Evolutionary conservation across 92 coral and sea anemone species (phyloP).

Genomic region (Meandrina meandrites): DNA sequence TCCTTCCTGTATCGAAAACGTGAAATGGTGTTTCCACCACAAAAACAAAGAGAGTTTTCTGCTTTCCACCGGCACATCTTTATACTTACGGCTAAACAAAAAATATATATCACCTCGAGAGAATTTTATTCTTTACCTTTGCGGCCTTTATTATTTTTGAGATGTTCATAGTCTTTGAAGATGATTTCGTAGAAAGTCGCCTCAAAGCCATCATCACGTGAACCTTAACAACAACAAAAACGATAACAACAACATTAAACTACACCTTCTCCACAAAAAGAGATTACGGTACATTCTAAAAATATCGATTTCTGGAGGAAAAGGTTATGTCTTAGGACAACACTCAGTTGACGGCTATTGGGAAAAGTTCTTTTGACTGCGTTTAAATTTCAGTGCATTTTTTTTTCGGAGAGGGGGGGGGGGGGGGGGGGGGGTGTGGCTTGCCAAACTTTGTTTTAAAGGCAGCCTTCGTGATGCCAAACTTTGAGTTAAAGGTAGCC

Average conservation of each 20-base stretch:
- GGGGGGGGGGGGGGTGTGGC: no score
- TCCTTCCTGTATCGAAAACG: no score
- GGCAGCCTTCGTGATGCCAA: not conserved
- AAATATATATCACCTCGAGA: not conserved
- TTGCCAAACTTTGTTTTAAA: not conserved
- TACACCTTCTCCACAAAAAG: not conserved
- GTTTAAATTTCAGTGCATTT: not conserved
- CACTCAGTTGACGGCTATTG: not conserved
- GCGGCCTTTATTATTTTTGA: not conserved
- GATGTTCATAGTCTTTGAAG: not conserved
- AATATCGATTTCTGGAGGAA: not conserved
- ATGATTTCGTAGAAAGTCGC: slow-evolving; percentile 3
- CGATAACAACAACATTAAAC: not conserved
- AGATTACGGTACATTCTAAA: no score
- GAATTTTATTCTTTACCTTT: slow-evolving; percentile 7
- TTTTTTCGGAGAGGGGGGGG: no score
- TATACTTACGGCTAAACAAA: no score
- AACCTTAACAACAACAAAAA: slow-evolving; percentile 5
- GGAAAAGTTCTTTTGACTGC: not conserved
- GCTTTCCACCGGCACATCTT: no score
- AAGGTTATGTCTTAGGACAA: no score
- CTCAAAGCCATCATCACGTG: slow-evolving; percentile 41
- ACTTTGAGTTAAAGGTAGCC: not conserved
- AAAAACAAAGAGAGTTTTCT: no score
- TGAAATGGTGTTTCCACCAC: no score